Evolutionary conservation across 2,113 vertebrate species (phyloP).

Genomic region (Aplodontia rufa): DNA sequence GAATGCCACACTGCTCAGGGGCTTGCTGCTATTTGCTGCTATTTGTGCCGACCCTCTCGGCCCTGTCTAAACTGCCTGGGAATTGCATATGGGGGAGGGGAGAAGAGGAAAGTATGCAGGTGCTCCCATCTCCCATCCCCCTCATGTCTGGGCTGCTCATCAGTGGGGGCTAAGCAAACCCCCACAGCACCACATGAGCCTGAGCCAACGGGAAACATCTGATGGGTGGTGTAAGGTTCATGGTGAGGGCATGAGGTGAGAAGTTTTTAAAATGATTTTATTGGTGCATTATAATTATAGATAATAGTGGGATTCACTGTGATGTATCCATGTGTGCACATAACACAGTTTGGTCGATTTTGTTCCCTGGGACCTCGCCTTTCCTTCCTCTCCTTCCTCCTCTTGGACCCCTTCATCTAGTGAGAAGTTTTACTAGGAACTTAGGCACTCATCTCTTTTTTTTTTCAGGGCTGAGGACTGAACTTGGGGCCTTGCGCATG

Average conservation of each 20-base stretch:
- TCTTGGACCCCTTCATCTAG: no score
- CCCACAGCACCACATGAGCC: background rate
- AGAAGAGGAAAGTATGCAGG: background rate
- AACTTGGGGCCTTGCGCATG: no score
- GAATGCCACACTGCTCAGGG: no score
- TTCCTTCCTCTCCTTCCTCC: no score
- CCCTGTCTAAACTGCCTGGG: background rate
- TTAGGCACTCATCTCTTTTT: no score
- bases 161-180: background rate
- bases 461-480: no score
- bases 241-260: background rate
- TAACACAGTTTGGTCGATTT: background rate
- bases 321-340: no score
- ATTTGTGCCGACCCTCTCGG: background rate
- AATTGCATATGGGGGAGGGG: background rate
- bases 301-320: no score
- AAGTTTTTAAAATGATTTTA: no score
- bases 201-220: background rate
- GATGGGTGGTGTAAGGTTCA: background rate
- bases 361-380: no score
- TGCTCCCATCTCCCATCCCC: background rate
- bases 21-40: no score
- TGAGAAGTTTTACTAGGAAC: background rate
- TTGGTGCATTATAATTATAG: no score
- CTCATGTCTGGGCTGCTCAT: background rate